A percentile compares a stretch with the other conserved stretches of the same genome.
These are phyloP conservation scores for Eretmochelys imbricata DNA, from an alignment of 2,113 vertebrate genomes.

Conservation along the genomic window DNA sequence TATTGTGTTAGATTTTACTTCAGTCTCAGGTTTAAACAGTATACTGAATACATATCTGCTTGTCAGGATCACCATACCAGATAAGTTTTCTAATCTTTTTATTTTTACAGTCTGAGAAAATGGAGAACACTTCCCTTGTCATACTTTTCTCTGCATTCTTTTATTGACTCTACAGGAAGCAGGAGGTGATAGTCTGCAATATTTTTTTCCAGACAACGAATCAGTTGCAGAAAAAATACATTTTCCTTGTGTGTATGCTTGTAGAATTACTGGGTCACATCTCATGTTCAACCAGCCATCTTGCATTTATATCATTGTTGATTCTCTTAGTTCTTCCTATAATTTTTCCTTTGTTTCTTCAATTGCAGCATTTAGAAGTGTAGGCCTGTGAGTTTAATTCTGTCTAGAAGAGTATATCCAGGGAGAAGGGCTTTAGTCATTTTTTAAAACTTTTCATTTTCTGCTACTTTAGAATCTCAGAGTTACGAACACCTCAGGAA, in stretches of 20 bases:
- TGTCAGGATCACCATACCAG: rapidly evolving
- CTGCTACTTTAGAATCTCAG: background rate
- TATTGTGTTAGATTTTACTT: rapidly evolving
- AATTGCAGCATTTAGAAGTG: background rate
- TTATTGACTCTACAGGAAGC: background rate
- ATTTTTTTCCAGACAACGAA: background rate
- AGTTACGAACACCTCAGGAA: too few relatives aligned
- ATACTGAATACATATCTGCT: rapidly evolving
- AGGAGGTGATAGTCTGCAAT: background rate
- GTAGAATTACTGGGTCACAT: background rate
- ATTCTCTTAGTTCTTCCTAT: background rate
- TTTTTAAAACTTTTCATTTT: background rate
- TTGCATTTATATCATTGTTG: too few relatives aligned
- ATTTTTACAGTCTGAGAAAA: background rate
- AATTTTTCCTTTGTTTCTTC: conserved; percentile 5
- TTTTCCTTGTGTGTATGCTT: background rate
- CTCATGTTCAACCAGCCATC: background rate
- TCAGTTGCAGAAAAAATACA: background rate
- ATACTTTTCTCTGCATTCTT: background rate
- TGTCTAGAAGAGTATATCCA: background rate
- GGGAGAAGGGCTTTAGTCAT: background rate
- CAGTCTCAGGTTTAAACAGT: background rate
- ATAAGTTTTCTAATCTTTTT: background rate
- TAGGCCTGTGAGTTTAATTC: background rate
- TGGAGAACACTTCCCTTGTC: background rate